Base-by-base conservation (phyloP, 2,113 vertebrate genomes). In the Saguinus midas region DNA sequence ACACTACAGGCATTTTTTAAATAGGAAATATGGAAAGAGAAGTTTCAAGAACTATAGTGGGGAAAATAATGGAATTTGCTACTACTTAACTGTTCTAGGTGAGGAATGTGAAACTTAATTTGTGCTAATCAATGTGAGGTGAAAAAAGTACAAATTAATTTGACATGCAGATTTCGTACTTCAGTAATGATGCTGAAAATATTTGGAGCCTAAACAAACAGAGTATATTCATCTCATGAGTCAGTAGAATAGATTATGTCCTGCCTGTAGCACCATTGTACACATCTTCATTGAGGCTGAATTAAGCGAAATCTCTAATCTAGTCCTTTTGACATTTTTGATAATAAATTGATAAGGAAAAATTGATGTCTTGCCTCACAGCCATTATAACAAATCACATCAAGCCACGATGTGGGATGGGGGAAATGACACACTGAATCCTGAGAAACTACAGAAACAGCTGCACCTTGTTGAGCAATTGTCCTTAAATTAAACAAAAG, bases 81-180 rank as follows among this genome's bases (percentile, higher is more conserved):
- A 37, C 55, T 93, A 86, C 78, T 94, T 85, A 98, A 96, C 3
- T 88, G 18, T 20, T 97, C 75, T 95, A 86, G 52, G 6, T 98
- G 94, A 96, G 95, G 82, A 96, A 75, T 97, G 52, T 97, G 91
- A 98, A 98, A 98, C 85, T 84, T 84, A 96, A 96, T 98, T 98
- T 97, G 68, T 97, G 43, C 52, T 97, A 93, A 97, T 95, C 84
- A 93, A 43, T 87, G 50, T 94, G 94, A 94, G 95, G 93, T 96
- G 85, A 97, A 82, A 48, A 95, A 87, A 97, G 18, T 40, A 90
- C 64, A 83, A 96, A 97, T 95, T 68, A 98, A 95, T 97, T 72
- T 93, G 73, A 66, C 29, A 81, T 78, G 81, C 64, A 86, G 43
- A 68, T 91, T 98, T 66, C 95, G 73, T 87, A 25, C 10, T 98